A percentile compares a stretch with the other conserved stretches of the same genome.
phyloP scores from a whole-genome alignment of 2,888 invertebrate genomes.

The Formica aserva region DNA sequence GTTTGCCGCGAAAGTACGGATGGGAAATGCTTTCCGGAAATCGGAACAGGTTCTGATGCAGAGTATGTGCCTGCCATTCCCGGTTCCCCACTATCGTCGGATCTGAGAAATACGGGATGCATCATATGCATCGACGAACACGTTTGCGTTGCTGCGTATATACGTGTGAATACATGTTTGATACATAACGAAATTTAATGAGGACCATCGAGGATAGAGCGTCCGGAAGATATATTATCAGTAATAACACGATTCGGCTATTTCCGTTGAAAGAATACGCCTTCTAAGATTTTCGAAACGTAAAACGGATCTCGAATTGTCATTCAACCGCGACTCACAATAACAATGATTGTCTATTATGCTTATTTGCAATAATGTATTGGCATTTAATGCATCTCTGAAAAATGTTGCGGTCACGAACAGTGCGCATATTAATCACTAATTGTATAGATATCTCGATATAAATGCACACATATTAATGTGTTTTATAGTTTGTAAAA shows the following conservation, averaged over 20 bases:
- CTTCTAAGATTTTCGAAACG: background rate
- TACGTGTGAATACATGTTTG: background rate
- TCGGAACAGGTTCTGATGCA: background rate
- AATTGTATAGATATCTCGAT: background rate
- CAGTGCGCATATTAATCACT: background rate
- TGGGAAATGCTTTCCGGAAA: conserved; percentile 1
- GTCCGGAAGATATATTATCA: conserved; percentile 27
- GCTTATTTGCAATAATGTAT: background rate
- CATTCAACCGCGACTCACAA: background rate
- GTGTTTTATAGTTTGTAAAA: conserved; percentile 2
- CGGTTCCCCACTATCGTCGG: background rate
- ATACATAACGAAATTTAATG: conserved; percentile 25
- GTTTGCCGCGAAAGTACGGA: conserved; percentile 10
- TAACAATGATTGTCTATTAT: background rate
- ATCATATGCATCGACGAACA: background rate
- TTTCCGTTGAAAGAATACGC: conserved; percentile 17
- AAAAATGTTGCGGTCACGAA: conserved; percentile 17
- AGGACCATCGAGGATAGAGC: conserved; percentile 25
- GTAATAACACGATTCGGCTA: conserved; percentile 5
- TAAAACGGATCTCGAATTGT: background rate
- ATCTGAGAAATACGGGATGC: conserved; percentile 22
- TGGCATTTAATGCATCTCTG: background rate
- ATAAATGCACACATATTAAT: background rate
- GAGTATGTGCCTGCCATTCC: background rate
- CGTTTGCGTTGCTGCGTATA: background rate